These are phyloP conservation scores for Bergia sp. DNA, from an alignment of 92 coral and sea anemone species.

Conservation along the genomic window DNA sequence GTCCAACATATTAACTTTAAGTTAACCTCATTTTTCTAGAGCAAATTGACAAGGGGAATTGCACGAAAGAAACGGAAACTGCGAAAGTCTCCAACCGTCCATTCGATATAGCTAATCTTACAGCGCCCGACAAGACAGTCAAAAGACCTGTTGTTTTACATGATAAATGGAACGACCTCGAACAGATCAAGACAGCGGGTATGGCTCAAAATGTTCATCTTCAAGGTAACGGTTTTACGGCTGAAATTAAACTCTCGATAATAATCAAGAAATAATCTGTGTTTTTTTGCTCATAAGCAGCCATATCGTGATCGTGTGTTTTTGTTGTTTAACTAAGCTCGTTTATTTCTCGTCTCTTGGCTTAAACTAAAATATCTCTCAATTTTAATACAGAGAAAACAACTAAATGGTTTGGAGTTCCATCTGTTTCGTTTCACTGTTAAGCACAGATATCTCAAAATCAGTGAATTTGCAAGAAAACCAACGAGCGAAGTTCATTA, in stretches of 20 bases:
- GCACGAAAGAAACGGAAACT: slow-evolving; percentile 46
- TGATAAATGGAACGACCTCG: slow-evolving; percentile 16
- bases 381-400: neutral
- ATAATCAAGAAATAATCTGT: slow-evolving; percentile 31
- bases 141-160: slow-evolving; percentile 42
- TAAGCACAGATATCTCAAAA: slow-evolving; percentile 10
- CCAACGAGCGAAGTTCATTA: slow-evolving; percentile 44
- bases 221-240: slow-evolving; percentile 43
- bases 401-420: slow-evolving; percentile 27
- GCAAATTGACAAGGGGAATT: slow-evolving; percentile 14
- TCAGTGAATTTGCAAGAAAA: slow-evolving; percentile 27
- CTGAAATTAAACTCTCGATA: slow-evolving; percentile 4
- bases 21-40: slow-evolving; percentile 42
- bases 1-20: neutral
- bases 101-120: slow-evolving; percentile 87
- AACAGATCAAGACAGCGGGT: slow-evolving; percentile 14
- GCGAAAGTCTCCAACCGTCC: slow-evolving; percentile 67
- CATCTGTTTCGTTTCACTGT: slow-evolving; percentile 2
- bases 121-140: slow-evolving; percentile 70
- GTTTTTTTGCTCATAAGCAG: slow-evolving; percentile 8
- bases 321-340: slow-evolving; percentile 30
- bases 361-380: slow-evolving; percentile 41
- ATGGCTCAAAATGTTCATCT: neutral
- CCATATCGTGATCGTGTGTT: slow-evolving; percentile 22
- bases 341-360: slow-evolving; percentile 26